These are phyloP conservation scores for Enteromius thamalakanensis DNA, from an alignment of 2,797 vertebrate genomes.

Conservation along the genomic window DNA sequence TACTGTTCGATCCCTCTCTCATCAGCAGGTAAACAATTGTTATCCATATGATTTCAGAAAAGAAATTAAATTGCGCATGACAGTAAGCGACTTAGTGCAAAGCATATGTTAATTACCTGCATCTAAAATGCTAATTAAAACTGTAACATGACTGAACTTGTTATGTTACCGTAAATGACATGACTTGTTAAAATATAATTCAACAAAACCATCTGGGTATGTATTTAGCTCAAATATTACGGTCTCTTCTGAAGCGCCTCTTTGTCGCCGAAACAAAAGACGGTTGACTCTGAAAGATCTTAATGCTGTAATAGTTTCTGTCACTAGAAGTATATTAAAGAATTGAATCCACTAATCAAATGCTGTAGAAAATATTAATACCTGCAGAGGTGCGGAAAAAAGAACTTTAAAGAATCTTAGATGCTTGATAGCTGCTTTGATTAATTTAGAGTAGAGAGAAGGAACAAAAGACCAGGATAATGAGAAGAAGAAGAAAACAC, in stretches of 20 bases:
- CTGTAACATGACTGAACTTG: not conserved
- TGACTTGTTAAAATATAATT: slow-evolving; percentile 13
- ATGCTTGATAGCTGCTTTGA: slow-evolving; percentile 30
- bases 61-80: not conserved
- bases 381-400: slow-evolving; percentile 5
- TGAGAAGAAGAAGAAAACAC: slow-evolving; percentile 36
- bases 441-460: slow-evolving; percentile 10
- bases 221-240: slow-evolving; percentile 7
- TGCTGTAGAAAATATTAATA: slow-evolving; percentile 24
- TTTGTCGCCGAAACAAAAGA: not conserved
- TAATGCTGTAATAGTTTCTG: slow-evolving; percentile 2
- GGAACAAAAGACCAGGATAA: slow-evolving; percentile 22
- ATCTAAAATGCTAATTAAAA: slow-evolving; percentile 40
- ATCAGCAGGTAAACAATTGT: not conserved
- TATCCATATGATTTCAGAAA: not conserved
- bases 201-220: slow-evolving; percentile 12
- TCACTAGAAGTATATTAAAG: not conserved
- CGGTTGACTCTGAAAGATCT: not conserved
- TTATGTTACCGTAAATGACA: no score
- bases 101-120: slow-evolving; percentile 13
- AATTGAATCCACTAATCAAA: slow-evolving; percentile 12
- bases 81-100: not conserved
- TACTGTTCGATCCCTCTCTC: not conserved
- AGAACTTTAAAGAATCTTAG: not conserved
- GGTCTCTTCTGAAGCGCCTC: not conserved